Conservation (phyloP, 1,140 invertebrate species). For the Ceratina australensis region DNA sequence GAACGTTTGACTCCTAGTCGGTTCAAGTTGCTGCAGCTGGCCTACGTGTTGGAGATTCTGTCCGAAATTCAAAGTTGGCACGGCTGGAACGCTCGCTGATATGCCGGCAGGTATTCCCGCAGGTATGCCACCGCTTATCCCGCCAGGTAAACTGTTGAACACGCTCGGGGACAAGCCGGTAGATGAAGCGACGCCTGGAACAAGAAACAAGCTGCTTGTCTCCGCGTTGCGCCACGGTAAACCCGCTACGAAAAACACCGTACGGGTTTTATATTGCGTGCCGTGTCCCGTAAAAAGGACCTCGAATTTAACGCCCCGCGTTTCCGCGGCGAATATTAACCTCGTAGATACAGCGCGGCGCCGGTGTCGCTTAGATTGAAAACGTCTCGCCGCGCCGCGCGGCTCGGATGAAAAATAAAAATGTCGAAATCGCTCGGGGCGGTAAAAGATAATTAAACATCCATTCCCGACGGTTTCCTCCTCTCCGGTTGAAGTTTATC, state of each 20-base stretch:
- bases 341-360: not conserved
- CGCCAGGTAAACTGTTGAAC: slow-evolving; percentile 44
- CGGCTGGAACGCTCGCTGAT: slow-evolving; percentile 35
- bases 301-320: not conserved
- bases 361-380: not conserved
- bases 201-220: not conserved
- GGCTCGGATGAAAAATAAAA: not conserved
- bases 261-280: not conserved
- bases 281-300: not conserved
- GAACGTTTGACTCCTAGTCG: slow-evolving; percentile 45
- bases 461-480: not conserved
- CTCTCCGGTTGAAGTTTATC: slow-evolving; percentile 18
- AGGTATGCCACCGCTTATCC: slow-evolving; percentile 46
- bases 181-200: slow-evolving; percentile 11
- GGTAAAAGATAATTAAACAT: slow-evolving; percentile 29
- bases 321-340: not conserved
- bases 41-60: slow-evolving; percentile 54
- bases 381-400: too few species aligned
- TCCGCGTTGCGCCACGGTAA: too few species aligned
- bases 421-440: too few species aligned
- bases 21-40: slow-evolving; percentile 45
- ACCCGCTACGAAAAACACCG: not conserved
- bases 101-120: slow-evolving; percentile 42
- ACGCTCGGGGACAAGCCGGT: slow-evolving; percentile 24
- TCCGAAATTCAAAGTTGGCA: slow-evolving; percentile 60